These are phyloP conservation scores for Adela reaumurella DNA, from an alignment of 2,888 invertebrate genomes.

Conservation along the genomic window DNA sequence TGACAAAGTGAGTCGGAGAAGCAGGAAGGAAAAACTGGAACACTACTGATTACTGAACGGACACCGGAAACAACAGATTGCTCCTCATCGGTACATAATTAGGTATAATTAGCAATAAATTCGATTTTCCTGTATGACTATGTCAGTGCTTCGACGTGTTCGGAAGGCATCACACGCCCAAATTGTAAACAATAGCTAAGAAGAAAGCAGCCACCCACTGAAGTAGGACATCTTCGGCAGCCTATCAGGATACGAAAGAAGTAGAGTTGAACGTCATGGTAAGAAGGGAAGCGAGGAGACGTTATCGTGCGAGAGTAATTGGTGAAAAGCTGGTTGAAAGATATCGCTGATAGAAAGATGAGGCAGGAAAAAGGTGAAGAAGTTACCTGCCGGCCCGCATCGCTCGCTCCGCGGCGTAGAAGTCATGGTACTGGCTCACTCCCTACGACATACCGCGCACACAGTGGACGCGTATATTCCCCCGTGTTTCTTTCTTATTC, in stretches of 20 bases:
- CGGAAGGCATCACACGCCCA: background rate
- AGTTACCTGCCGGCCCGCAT: conserved; percentile 26
- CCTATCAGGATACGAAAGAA: background rate
- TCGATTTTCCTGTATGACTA: background rate
- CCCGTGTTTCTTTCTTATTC: background rate
- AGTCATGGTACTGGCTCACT: conserved; percentile 35
- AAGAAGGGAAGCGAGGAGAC: background rate
- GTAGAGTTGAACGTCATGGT: background rate
- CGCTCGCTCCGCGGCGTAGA: conserved; percentile 52
- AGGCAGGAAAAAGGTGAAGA: background rate
- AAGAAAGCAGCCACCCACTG: background rate
- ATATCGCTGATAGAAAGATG: background rate
- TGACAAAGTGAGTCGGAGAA: background rate
- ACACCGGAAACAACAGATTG: background rate
- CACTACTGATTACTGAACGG: background rate
- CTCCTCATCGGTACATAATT: background rate
- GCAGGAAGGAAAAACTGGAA: background rate
- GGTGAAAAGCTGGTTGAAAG: too few relatives aligned
- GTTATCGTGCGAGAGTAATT: background rate
- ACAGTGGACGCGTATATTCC: conserved; percentile 13
- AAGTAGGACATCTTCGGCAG: background rate
- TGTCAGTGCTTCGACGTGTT: background rate
- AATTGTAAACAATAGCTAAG: background rate
- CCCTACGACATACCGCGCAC: conserved; percentile 35
- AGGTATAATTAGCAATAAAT: background rate